Evolutionary conservation across 1,140 invertebrate species (phyloP), one percentile per base, ranked within the genome.

Genomic region (Aricia agestis): DNA sequence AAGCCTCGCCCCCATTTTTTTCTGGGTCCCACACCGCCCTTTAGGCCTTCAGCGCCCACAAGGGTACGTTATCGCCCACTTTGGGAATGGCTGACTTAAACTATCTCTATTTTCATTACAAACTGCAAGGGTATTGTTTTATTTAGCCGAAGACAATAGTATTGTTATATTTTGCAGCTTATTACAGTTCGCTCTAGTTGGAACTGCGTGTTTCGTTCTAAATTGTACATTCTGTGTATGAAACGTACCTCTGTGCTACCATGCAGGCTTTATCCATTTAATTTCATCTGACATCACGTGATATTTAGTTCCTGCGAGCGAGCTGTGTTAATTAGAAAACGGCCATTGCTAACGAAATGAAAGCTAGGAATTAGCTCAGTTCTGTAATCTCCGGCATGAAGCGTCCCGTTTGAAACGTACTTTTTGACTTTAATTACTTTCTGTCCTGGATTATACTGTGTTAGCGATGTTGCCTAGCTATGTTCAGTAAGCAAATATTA

Each of bases 211-310:
- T 42, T 42, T 42, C 6, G 6, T 52, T 13, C 45, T 52, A 13
- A 52, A 11, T 11, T 52, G 45, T 52, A 45, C 42, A 15, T 52
- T 52, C 45, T 9, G 13, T 52, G 45, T 52, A 52, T 15, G 11
- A 52, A 52, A 15, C 10, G 11, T 52, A 13, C 45, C 45, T 52
- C 45, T 6, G 10, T 13, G 11, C 10, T 25, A 25, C 25, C 45
- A 52, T 11, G 11, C 11, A 52, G 45, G 11, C 45, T 52, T 52
- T 52, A 52, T 52, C 45, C 45, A 52, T 52, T 52, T 52, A 52
- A 52, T 52, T 52, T 52, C 45, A 76, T 75, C 69, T 69, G 59
- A 63, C 59, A 41, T 45, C 59, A 63, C 59, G 59, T 63, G 18
- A 63, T 63, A 19, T 63, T 63, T 63, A 63, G 59, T 63, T 63